Evolutionary conservation across 2,888 invertebrate genomes (phyloP).

Genomic region (Ecliptopera silaceata): DNA sequence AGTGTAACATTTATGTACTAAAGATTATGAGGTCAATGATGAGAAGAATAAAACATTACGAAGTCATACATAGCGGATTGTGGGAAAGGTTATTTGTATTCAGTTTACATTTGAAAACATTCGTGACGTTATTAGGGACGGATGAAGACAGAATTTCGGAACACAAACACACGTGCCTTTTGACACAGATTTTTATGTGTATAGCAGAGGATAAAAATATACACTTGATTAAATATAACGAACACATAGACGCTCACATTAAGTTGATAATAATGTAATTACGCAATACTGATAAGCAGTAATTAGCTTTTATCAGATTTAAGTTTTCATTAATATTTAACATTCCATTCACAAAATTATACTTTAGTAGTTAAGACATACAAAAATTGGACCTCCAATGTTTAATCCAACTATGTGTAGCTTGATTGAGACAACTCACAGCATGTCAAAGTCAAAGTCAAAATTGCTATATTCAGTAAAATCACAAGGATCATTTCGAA

Average conservation of each 20-base stretch:
- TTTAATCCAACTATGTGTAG: no score
- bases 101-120: conserved; percentile 33
- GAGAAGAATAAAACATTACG: conserved; percentile 26
- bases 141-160: conserved; percentile 17
- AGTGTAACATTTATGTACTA: background rate
- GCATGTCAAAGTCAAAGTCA: no score
- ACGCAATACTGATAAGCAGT: background rate
- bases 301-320: background rate
- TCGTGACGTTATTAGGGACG: conserved; percentile 39
- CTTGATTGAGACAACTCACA: no score
- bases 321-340: background rate
- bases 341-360: background rate
- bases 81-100: conserved; percentile 33
- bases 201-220: background rate
- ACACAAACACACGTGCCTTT: background rate
- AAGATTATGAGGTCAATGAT: background rate
- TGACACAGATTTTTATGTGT: conserved; percentile 3
- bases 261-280: background rate
- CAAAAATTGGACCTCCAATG: no score
- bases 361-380: no score
- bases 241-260: background rate
- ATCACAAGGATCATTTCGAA: no score
- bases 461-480: no score
- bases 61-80: background rate
- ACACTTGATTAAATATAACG: background rate